Conservation (phyloP, 2,797 vertebrate species). For the Lithobates sylvaticus region DNA sequence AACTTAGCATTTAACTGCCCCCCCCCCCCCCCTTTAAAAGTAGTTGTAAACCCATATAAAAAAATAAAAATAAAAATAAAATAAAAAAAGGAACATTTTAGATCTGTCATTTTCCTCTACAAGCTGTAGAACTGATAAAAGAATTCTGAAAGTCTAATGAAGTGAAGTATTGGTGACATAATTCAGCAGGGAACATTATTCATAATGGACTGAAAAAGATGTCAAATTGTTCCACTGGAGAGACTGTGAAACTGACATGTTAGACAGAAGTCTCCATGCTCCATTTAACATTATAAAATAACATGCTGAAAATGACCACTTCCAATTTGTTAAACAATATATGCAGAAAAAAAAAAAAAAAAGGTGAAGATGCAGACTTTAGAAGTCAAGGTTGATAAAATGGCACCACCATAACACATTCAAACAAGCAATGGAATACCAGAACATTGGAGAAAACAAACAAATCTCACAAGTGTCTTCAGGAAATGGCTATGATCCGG, state of each 20-base stretch:
- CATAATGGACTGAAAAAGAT: constrained; percentile 52
- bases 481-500: neutral
- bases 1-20: too few relatives aligned
- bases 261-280: constrained; percentile 36
- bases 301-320: constrained; percentile 52
- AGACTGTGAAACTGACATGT: constrained; percentile 43
- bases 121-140: constrained; percentile 26
- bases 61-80: neutral
- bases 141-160: constrained; percentile 46
- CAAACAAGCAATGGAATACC: too few relatives aligned
- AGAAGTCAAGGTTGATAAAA: neutral
- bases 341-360: too few relatives aligned
- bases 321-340: constrained; percentile 54
- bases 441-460: too few relatives aligned
- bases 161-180: constrained; percentile 47
- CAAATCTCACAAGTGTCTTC: too few relatives aligned
- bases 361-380: too few relatives aligned
- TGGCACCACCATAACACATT: too few relatives aligned
- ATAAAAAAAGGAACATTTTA: too few relatives aligned
- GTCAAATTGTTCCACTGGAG: constrained; percentile 46
- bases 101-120: constrained; percentile 4
- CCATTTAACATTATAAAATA: constrained; percentile 56
- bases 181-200: constrained; percentile 47
- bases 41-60: too few relatives aligned
- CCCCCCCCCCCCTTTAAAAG: too few relatives aligned